Base-by-base conservation (phyloP, 1,140 invertebrate genomes). In the Solenopsis fugax region DNA sequence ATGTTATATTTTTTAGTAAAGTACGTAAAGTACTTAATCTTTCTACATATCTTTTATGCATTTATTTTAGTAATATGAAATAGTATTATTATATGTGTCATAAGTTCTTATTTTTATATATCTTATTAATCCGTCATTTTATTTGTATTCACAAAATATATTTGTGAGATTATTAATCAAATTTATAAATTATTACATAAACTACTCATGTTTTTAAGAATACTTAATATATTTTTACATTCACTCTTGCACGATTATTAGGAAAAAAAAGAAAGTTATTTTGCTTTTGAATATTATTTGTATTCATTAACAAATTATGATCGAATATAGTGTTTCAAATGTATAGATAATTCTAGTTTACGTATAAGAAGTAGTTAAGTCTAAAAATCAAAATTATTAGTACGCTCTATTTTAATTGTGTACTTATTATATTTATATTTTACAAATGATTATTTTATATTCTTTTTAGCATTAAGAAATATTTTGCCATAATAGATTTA, bases 401-500 rank as follows among this genome's bases (percentile, higher is more conserved):
- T 81, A 58, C 16, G 45, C 16, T 34, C 45, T 72, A 48, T 29
- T 29, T 29, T 56, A 71, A 24, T 45, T 71, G n/a, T 69, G 45
- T 71, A 82, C 34, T 71, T 71, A 69, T 41, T 50, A 67, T 12
- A 50, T 48, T 56, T 58, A 56, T 58, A 52, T 24, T 34, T 85
- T 52, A 41, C 18, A 76, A 52, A 64, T 60, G 65, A 16, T 6
- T 85, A 41, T 65, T 24, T 78, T 56, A 21, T 54, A 64, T 10
- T 54, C 5, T 34, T 34, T 58, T 18, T 41, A n/a, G 48, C 2
- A 13, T 16, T 64, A 52, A 64, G 50, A 73, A 60, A 77, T 76
- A 67, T 64, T 78, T 85, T 85, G 75, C 75, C 82, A 85, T 76
- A 85, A 65, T 76, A 77, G 75, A 78, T 78, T 77, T 54, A 85